These are phyloP conservation scores for Drosophila nr. medialis DNA, from an alignment of 2,888 invertebrate genomes.

Conservation along the genomic window DNA sequence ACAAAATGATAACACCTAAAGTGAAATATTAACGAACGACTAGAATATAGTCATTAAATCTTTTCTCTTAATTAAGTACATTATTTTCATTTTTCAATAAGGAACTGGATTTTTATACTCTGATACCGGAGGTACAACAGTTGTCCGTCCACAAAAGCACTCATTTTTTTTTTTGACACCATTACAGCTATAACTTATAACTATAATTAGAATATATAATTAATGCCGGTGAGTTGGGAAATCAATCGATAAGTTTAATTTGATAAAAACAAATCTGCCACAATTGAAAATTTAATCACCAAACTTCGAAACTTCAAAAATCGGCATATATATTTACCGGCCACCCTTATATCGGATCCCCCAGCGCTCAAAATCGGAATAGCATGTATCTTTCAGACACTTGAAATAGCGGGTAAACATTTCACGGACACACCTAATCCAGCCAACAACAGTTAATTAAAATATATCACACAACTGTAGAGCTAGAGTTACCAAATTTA, in stretches of 20 bases:
- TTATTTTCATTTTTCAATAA: neutral
- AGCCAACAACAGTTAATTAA: neutral
- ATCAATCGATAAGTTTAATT: too few relatives aligned
- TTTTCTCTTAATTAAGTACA: neutral
- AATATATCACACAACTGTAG: neutral
- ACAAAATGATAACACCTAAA: neutral
- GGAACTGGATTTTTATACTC: neutral
- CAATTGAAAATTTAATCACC: too few relatives aligned
- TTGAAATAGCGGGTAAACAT: neutral
- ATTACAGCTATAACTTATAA: neutral
- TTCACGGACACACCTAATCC: neutral
- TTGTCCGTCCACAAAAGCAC: neutral
- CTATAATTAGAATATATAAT: too few relatives aligned
- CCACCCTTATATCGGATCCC: rapidly evolving
- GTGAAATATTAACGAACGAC: neutral
- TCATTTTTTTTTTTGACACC: neutral
- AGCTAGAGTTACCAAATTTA: neutral
- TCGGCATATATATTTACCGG: neutral
- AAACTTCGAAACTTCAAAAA: neutral
- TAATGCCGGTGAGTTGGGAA: too few relatives aligned
- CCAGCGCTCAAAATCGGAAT: neutral
- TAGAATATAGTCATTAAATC: neutral
- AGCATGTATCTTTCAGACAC: neutral
- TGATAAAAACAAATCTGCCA: too few relatives aligned
- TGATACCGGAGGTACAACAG: neutral